Evolutionary conservation across 1,140 invertebrate genomes (phyloP).

Genomic region (Hirudo medicinalis): DNA sequence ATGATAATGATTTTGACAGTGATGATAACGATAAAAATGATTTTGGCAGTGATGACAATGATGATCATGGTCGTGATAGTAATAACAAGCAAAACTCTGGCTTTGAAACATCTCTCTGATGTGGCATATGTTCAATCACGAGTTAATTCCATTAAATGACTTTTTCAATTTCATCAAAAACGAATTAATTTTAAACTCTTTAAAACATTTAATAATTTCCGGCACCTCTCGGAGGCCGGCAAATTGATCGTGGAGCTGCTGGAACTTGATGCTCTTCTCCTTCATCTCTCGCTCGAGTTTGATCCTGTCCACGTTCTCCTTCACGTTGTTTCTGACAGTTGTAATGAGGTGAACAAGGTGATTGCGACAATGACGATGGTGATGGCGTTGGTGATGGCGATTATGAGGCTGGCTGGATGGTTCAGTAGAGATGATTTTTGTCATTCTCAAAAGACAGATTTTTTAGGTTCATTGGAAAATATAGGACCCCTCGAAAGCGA

Average conservation of each 20-base stretch:
- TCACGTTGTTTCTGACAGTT: conserved; percentile 31
- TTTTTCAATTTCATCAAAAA: too few relatives aligned
- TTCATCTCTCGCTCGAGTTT: conserved; percentile 43
- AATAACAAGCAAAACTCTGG: too few relatives aligned
- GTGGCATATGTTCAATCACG: too few relatives aligned
- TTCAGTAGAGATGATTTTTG: background rate
- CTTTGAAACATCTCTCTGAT: too few relatives aligned
- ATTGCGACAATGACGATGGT: background rate
- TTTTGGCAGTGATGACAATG: background rate
- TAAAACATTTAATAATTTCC: too few relatives aligned
- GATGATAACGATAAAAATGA: background rate
- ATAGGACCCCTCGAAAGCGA: too few relatives aligned
- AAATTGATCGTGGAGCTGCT: conserved; percentile 39
- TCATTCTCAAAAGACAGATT: too few relatives aligned
- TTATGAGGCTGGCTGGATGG: background rate
- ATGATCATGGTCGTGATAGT: too few relatives aligned
- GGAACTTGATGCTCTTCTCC: conserved; percentile 38
- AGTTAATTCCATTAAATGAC: too few relatives aligned
- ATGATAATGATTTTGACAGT: background rate
- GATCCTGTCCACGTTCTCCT: conserved; percentile 45
- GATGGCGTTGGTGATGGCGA: background rate
- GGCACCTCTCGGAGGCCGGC: conserved; percentile 37
- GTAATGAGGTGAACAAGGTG: background rate
- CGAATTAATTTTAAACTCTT: too few relatives aligned
- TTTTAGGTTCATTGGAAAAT: too few relatives aligned